Base-by-base conservation (phyloP, 2,797 vertebrate genomes). In the Chiloscyllium punctatum region DNA sequence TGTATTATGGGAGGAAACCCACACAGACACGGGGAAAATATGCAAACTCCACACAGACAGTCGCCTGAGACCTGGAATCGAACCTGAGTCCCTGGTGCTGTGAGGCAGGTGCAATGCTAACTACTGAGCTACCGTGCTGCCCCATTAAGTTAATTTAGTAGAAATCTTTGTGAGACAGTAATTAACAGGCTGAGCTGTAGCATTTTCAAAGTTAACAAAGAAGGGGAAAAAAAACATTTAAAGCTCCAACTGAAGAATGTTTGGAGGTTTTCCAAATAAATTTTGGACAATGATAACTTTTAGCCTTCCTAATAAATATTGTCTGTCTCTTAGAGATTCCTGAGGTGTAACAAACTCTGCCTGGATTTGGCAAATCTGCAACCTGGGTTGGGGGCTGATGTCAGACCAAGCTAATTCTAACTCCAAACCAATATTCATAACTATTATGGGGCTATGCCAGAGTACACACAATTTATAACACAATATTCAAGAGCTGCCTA, bases 231-330 rank as follows among this genome's bases (percentile, higher is more conserved):
- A 96, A 96, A 97, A 96, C 94, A 90, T 96, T 96, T 95, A 94
- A 96, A 96, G 95, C 96, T 96, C 97, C 53, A 4, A 1, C 16
- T 51, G 13, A 95, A 77, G 51, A 72, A 95, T 13, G n/a, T 95
- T 33, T 94, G 92, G 25, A 94, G 42, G 13, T 51, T 95, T 53
- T 57, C 94, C 71, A 74, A 96, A 96, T 96, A 96, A 96, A 96
- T 96, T 96, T 96, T 96, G 96, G 97, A 97, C 97, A 97, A 97
- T 95, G 96, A 96, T 97, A 97, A 97, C 97, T 97, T 97, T 97
- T 96, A 97, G 97, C 96, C 96, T 95, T 96, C 96, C 94, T 95
- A 96, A 97, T 97, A 97, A 96, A 96, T 21, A 0, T 27, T 96
- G 96, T 96, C 96, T 95, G 77, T 97, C 97, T 96, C 96, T 94